phyloP scores from a whole-genome alignment of 1,140 invertebrate species.

The Parasteatoda tepidariorum region DNA sequence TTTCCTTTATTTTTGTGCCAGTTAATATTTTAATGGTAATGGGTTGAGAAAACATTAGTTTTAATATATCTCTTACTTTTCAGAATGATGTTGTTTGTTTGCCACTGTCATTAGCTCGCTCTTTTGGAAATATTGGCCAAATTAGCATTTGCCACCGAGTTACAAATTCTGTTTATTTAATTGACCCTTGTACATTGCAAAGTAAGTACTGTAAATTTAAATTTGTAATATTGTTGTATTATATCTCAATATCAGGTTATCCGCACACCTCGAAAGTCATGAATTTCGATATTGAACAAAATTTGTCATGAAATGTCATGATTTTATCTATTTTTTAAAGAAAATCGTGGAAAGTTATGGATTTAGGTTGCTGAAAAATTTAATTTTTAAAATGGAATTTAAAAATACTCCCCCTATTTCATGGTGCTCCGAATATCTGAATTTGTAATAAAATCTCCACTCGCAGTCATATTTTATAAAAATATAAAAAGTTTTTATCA shows the following conservation, averaged over 20 bases:
- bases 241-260: neutral
- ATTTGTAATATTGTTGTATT: constrained; percentile 26
- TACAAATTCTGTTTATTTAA: constrained; percentile 89
- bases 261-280: too few species aligned
- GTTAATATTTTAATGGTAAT: neutral
- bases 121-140: constrained; percentile 91
- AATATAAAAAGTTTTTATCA: too few species aligned
- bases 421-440: too few species aligned
- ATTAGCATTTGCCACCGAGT: constrained; percentile 91
- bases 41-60: neutral
- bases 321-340: too few species aligned
- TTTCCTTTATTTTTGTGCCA: constrained; percentile 11
- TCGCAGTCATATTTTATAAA: too few species aligned
- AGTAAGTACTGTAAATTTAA: constrained; percentile 61
- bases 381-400: too few species aligned
- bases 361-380: too few species aligned
- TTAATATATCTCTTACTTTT: constrained; percentile 39
- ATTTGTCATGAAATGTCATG: too few species aligned
- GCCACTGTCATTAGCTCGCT: constrained; percentile 85
- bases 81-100: constrained; percentile 92
- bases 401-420: too few species aligned
- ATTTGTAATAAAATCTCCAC: too few species aligned
- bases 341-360: too few species aligned
- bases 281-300: too few species aligned
- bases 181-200: constrained; percentile 93